phyloP scores from a whole-genome alignment of 2,113 vertebrate genomes.

The Rattus norvegicus region GRCr8 NC_086020.1:115608501-115609000 shows the following conservation, averaged over 20 bases:
- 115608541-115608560: conserved; percentile 61
- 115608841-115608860: conserved; percentile 42
- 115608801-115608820: conserved; percentile 65
- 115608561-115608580: conserved; percentile 79
- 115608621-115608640: conserved; percentile 77
- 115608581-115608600: conserved; percentile 77
- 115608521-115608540: background rate
- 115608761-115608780: conserved; percentile 59
- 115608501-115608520: conserved; percentile 49
- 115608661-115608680: conserved; percentile 56
- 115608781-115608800: conserved; percentile 60
- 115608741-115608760: conserved; percentile 56
- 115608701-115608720: conserved; percentile 61
- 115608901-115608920: too few species aligned
- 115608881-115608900: background rate
- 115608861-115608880: conserved; percentile 73
- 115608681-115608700: conserved; percentile 50
- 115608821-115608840: conserved; percentile 51
- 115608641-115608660: conserved; percentile 60
- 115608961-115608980: background rate
- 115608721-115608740: conserved; percentile 12
- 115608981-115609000: conserved; percentile 52
- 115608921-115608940: too few species aligned
- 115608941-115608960: conserved; percentile 9
- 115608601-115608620: conserved; percentile 70